Conservation (phyloP, 2,797 vertebrate species). For the Gorsachius magnificus region DNA sequence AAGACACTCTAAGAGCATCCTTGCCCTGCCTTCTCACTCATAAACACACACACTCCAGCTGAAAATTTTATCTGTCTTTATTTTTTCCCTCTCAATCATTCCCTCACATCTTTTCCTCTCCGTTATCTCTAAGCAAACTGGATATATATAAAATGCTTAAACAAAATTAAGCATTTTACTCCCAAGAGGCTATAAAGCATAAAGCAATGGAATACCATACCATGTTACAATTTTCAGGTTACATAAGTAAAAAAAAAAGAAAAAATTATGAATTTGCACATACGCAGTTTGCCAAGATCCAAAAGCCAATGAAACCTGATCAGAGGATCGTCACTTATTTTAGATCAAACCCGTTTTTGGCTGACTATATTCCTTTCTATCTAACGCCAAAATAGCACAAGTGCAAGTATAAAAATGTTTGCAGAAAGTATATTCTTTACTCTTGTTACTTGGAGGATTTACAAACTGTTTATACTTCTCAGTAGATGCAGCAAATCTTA, state of each 20-base stretch:
- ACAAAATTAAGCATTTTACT: not conserved
- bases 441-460: conserved; percentile 26
- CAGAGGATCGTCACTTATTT: not conserved
- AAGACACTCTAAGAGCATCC: not conserved
- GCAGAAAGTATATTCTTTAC: not conserved
- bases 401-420: not conserved
- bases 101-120: not conserved
- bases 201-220: not conserved
- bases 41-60: not conserved
- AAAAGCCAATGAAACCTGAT: not conserved
- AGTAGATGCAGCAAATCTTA: not conserved
- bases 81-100: not conserved
- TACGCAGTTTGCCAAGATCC: not conserved
- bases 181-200: not conserved
- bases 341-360: not conserved
- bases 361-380: not conserved
- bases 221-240: not conserved
- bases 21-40: not conserved
- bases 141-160: not conserved
- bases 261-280: not conserved
- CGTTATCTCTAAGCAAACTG: not conserved
- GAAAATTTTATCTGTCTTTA: not conserved
- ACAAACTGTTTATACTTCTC: conserved; percentile 2
- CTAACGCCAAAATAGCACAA: not conserved
- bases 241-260: not conserved